Percentiles rank a stretch among this genome's conserved stretches.
These are phyloP conservation scores for Tenodera sinensis DNA, from an alignment of 2,888 invertebrate genomes.

Conservation along the genomic window DNA sequence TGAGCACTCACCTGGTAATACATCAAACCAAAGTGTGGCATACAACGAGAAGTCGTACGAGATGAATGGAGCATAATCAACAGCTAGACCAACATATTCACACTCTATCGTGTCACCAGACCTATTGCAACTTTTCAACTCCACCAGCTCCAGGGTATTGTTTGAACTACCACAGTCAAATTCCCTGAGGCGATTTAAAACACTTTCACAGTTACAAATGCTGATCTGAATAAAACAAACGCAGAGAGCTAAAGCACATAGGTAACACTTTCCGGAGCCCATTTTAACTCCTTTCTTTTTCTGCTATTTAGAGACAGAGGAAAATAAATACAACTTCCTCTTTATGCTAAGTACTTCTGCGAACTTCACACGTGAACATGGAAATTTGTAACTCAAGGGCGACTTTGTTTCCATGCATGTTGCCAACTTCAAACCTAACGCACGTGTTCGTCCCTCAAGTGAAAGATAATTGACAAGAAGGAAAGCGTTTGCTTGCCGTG, in stretches of 20 bases:
- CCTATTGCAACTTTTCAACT: neutral
- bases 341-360: too few relatives aligned
- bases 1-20: neutral
- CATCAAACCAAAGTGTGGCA: neutral
- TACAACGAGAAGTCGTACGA: neutral
- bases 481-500: too few relatives aligned
- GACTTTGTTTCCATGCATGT: too few relatives aligned
- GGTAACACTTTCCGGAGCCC: neutral
- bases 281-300: neutral
- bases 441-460: too few relatives aligned
- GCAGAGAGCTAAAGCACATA: neutral
- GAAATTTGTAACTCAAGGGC: too few relatives aligned
- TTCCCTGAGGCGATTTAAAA: neutral
- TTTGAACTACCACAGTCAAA: neutral
- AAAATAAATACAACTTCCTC: too few relatives aligned
- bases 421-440: too few relatives aligned
- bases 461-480: too few relatives aligned
- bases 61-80: neutral
- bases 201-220: neutral
- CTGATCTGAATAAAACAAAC: neutral
- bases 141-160: neutral
- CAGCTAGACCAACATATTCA: neutral
- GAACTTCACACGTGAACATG: too few relatives aligned
- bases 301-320: too few relatives aligned
- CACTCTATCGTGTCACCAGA: neutral